A percentile compares a stretch with the other conserved stretches of the same genome.
Evolutionary conservation across 2,797 vertebrate genomes (phyloP).

Genomic region (Nasua narica): DNA sequence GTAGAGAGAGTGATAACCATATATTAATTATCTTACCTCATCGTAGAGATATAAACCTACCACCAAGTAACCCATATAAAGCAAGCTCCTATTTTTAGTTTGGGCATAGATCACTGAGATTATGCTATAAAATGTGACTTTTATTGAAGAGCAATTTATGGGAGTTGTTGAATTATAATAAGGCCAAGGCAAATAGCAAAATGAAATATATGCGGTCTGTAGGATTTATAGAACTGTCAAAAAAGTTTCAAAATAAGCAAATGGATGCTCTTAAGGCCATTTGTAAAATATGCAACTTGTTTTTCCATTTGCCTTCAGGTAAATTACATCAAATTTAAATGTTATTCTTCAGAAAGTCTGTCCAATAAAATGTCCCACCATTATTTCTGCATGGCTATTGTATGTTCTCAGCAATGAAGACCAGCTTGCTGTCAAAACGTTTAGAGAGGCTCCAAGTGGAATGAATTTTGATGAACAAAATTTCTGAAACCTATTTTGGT

Average conservation of each 20-base stretch:
- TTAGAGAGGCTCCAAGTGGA: neutral
- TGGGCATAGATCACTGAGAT: neutral
- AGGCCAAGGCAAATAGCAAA: neutral
- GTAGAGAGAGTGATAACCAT: neutral
- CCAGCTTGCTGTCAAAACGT: slow-evolving; percentile 32
- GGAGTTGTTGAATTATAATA: neutral
- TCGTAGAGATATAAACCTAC: neutral
- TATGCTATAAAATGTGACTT: neutral
- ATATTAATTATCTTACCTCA: neutral
- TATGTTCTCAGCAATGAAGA: slow-evolving; percentile 20
- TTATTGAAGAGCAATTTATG: neutral
- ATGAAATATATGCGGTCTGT: neutral
- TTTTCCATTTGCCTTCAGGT: neutral
- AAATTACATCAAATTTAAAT: slow-evolving; percentile 56
- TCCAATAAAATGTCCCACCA: neutral
- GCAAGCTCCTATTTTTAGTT: neutral
- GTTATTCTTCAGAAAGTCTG: neutral
- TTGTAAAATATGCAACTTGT: slow-evolving; percentile 6
- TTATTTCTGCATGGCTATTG: neutral
- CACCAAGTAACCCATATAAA: neutral
- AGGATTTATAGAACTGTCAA: neutral
- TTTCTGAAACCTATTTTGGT: slow-evolving; percentile 53
- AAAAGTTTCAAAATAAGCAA: neutral
- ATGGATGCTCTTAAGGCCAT: neutral
- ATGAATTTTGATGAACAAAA: slow-evolving; percentile 42